Conservation (phyloP, 2,888 invertebrate species). For the Melanophora roralis region DNA sequence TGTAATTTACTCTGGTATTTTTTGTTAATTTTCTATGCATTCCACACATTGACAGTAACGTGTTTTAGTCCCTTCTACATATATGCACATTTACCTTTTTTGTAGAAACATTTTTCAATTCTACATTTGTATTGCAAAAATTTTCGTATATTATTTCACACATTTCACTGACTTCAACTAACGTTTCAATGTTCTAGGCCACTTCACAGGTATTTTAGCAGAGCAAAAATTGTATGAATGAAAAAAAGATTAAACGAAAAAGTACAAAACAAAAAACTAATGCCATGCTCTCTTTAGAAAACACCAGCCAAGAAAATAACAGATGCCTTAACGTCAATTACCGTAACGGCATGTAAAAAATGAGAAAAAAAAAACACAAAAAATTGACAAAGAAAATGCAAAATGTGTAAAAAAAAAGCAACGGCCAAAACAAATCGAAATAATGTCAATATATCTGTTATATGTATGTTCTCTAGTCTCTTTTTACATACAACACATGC, state of each 20-base stretch:
- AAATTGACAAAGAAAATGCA: constrained; percentile 42
- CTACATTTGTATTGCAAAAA: background rate
- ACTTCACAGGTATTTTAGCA: constrained; percentile 49
- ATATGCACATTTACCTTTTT: background rate
- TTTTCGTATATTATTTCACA: constrained; percentile 22
- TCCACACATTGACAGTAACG: no score
- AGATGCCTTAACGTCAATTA: constrained; percentile 59
- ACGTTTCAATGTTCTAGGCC: constrained; percentile 53
- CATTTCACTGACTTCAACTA: constrained; percentile 18
- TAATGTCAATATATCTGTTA: constrained; percentile 45
- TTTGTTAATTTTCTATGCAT: no score
- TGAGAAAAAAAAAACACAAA: background rate
- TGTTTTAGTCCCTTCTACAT: no score
- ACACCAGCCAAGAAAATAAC: constrained; percentile 28
- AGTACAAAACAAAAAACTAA: background rate
- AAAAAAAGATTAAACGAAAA: background rate
- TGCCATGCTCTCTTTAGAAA: constrained; percentile 14
- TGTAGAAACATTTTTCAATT: background rate
- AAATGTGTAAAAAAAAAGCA: background rate
- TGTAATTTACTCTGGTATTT: no score
- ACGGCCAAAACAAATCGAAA: constrained; percentile 49
- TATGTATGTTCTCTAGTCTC: no score
- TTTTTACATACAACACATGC: background rate
- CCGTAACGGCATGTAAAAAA: constrained; percentile 61
- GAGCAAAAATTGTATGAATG: background rate